A percentile compares a stretch with the other conserved stretches of the same genome.
phyloP scores from a whole-genome alignment of 2,888 invertebrate species.

The Yponomeuta sedellus region DNA sequence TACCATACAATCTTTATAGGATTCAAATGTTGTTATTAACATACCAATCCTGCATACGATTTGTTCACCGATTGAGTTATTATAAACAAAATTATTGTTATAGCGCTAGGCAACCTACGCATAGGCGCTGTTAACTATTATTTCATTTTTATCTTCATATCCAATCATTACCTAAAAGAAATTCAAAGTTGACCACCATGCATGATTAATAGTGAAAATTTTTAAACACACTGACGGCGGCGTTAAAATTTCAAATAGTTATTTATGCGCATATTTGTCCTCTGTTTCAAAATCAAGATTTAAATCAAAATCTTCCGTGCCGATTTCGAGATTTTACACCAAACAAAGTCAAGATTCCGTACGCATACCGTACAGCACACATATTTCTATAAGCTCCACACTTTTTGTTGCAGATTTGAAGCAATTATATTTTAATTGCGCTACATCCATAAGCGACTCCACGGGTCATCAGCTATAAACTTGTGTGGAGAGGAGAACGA shows the following conservation, averaged over 20 bases:
- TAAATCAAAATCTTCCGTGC: not conserved
- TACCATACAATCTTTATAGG: not conserved
- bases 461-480: constrained; percentile 57
- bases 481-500: constrained; percentile 46
- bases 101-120: constrained; percentile 12
- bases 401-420: constrained; percentile 1
- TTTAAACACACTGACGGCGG: not conserved
- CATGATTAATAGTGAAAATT: constrained; percentile 1
- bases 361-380: not conserved
- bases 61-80: constrained; percentile 12
- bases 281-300: too few relatives aligned
- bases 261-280: too few relatives aligned
- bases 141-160: constrained; percentile 12
- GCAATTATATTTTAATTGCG: constrained; percentile 28
- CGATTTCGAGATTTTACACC: not conserved
- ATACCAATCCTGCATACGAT: not conserved
- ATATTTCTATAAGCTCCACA: not conserved
- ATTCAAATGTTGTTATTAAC: not conserved
- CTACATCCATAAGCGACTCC: constrained; percentile 44
- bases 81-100: constrained; percentile 13
- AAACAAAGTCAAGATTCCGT: not conserved
- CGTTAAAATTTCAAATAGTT: not conserved
- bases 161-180: constrained; percentile 1
- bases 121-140: not conserved
- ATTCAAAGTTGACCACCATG: not conserved